phyloP scores from a whole-genome alignment of 2,797 vertebrate genomes.

The Nannoperca australis region DNA sequence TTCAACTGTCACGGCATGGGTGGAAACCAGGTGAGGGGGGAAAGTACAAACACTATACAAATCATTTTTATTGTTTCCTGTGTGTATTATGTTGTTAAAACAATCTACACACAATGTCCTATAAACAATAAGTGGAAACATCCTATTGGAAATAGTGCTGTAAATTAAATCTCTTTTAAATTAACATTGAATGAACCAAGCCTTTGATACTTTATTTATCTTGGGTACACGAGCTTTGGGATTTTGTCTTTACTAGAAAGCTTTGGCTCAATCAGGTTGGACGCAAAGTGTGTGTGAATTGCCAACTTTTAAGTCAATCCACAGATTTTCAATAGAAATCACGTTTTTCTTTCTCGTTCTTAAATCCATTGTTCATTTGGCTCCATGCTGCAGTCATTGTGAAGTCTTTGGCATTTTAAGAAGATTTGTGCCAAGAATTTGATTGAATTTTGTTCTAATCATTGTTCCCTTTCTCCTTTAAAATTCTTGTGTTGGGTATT shows the following conservation, averaged over 20 bases:
- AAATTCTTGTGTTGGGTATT: not conserved
- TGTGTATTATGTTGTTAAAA: not conserved
- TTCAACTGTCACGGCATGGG: slow-evolving; percentile 99
- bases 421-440: slow-evolving; percentile 17
- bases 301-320: slow-evolving; percentile 28
- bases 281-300: slow-evolving; percentile 1
- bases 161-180: not conserved
- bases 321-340: slow-evolving; percentile 27
- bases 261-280: slow-evolving; percentile 15
- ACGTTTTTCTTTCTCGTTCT: slow-evolving; percentile 1
- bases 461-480: slow-evolving; percentile 1
- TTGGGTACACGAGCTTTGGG: slow-evolving; percentile 17
- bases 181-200: not conserved
- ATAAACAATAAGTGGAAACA: not conserved
- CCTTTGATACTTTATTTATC: slow-evolving; percentile 19
- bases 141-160: not conserved
- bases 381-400: slow-evolving; percentile 13
- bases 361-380: slow-evolving; percentile 15
- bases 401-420: slow-evolving; percentile 11
- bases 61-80: not conserved
- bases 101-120: not conserved
- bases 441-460: slow-evolving; percentile 17
- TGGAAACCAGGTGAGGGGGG: slow-evolving; percentile 93
- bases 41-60: not conserved
- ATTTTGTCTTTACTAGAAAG: not conserved